A percentile compares a stretch with the other conserved stretches of the same genome.
Conservation (phyloP, 2,113 vertebrate genomes). For the Lophius piscatorius region DNA sequence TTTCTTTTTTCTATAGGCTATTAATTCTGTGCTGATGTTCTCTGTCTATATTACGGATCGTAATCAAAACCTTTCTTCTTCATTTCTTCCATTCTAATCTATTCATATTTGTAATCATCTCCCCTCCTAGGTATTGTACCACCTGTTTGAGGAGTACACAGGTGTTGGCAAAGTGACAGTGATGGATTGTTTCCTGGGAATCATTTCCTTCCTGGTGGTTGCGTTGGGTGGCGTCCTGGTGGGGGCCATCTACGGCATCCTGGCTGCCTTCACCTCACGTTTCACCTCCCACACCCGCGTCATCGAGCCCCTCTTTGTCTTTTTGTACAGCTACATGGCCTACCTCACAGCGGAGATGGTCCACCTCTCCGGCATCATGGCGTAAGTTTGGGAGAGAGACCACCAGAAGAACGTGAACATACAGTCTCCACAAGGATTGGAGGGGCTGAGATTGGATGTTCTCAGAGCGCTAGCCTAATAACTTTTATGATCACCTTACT, state of each 20-base stretch:
- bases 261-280: conserved; percentile 94
- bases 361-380: conserved; percentile 98
- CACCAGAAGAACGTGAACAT: too few species aligned
- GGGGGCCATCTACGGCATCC: conserved; percentile 90
- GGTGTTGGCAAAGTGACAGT: conserved; percentile 78
- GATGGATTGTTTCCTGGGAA: conserved; percentile 86
- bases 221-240: conserved; percentile 90
- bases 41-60: not conserved
- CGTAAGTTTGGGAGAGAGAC: conserved; percentile 83
- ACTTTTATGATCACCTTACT: too few species aligned
- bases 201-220: conserved; percentile 95
- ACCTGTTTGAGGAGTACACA: conserved; percentile 93
- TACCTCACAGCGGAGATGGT: conserved; percentile 96
- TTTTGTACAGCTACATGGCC: conserved; percentile 99
- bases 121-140: conserved; percentile 89
- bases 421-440: too few species aligned
- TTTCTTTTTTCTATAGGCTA: not conserved
- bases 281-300: conserved; percentile 95
- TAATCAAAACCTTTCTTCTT: not conserved
- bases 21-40: not conserved
- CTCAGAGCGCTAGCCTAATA: too few species aligned
- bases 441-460: too few species aligned
- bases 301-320: conserved; percentile 98
- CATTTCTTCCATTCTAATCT: not conserved
- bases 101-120: not conserved